phyloP scores from a whole-genome alignment of 2,113 vertebrate species.

The Brachionichthys hirsutus region DNA sequence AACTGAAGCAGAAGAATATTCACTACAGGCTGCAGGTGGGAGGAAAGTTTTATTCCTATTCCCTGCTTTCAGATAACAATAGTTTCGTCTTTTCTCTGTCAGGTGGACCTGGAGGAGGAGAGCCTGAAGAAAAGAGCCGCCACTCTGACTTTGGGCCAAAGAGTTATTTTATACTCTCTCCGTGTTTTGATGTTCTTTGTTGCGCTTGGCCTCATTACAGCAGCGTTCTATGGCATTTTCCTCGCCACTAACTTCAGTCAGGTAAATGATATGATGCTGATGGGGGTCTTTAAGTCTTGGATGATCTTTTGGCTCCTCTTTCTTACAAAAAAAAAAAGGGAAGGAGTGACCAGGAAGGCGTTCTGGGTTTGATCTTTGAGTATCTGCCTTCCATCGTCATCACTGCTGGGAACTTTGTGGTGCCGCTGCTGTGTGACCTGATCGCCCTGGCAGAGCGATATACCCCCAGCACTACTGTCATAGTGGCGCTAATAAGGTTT shows the following conservation, averaged over 20 bases:
- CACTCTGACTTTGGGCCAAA: constrained; percentile 67
- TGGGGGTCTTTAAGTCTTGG: neutral
- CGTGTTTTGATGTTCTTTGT: constrained; percentile 72
- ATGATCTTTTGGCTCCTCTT: neutral
- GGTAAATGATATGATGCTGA: constrained; percentile 58
- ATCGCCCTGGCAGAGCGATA: constrained; percentile 79
- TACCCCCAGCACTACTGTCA: constrained; percentile 76
- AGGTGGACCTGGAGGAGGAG: constrained; percentile 89
- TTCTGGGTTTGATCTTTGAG: constrained; percentile 74
- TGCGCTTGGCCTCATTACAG: constrained; percentile 69
- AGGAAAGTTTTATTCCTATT: neutral
- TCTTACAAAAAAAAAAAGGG: constrained; percentile 18
- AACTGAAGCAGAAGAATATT: constrained; percentile 81
- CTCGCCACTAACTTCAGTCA: constrained; percentile 71
- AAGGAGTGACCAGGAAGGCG: neutral
- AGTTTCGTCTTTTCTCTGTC: constrained; percentile 3
- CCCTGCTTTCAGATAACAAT: neutral
- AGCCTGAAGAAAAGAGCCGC: constrained; percentile 62
- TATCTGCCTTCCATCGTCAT: constrained; percentile 88
- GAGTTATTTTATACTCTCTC: constrained; percentile 63
- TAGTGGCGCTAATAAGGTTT: constrained; percentile 76
- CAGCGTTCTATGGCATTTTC: constrained; percentile 77
- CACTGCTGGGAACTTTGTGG: constrained; percentile 82
- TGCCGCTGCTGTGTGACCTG: constrained; percentile 80
- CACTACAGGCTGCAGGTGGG: constrained; percentile 81